Evolutionary conservation across 2,113 vertebrate genomes (phyloP), one percentile per base, ranked within the genome.

Genomic region (Otis tarda): DNA sequence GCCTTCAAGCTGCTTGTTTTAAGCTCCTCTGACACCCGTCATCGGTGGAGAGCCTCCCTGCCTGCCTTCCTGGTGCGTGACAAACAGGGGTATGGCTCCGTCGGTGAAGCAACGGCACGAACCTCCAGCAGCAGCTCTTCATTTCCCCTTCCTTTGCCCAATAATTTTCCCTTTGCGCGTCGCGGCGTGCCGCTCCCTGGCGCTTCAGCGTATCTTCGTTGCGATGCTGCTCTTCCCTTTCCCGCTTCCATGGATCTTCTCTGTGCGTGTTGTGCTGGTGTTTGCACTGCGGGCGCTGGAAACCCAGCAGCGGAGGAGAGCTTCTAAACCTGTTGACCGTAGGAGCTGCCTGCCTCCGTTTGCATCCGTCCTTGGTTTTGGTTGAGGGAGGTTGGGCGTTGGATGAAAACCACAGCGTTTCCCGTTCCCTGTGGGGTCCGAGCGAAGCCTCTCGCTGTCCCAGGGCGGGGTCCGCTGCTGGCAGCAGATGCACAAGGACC

Each of bases 211-310:
- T 4, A 3, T 52, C 75, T 41, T 9, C 4, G 4, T 3, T 11
- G 33, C 1, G 22, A 25, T 0, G 31, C 23, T 18, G 0, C 13
- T 77, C 39, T 19, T 53, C 77, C 63, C 56, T 12, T 63, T 43
- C 75, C 75, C 0, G 0, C 30, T 56, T 20, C 69, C 23, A 0
- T 0, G 1, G 35, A 5, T 23, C 33, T 2, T 2, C 4, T 45
- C 77, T 13, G 5, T 7, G 45, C 4, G 7, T 2, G 3, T 63
- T 61, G 27, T 7, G 37, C 47, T 30, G 64, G 5, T 19, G 47
- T 37, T 47, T 21, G 82, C 9, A 0, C 45, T 27, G 52, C 64
- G 23, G 86, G 33, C 2, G 7, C 60, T 41, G 2, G 24, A n/a
- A 33, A 7, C 47, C n/a, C 33, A 3, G 0, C 50, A 5, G 37